Conservation (phyloP, 2,113 vertebrate species). For the Callaeas wilsoni region DNA sequence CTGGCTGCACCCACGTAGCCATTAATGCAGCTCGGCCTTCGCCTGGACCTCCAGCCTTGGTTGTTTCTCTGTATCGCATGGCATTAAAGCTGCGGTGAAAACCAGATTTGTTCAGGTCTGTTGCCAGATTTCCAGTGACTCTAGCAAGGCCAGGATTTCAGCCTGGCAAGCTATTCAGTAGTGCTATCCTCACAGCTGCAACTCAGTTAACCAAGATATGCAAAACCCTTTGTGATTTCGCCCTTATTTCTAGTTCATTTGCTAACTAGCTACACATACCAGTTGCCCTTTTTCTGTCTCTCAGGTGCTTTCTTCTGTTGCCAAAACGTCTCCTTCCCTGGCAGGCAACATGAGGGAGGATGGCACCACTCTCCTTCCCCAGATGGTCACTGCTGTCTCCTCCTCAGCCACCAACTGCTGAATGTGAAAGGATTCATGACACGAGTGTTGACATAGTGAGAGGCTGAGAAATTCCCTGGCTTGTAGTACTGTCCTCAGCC, state of each 20-base stretch:
- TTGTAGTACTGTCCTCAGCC: slow-evolving; percentile 52
- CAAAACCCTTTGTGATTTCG: background rate
- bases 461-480: slow-evolving; percentile 65
- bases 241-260: background rate
- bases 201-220: background rate
- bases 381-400: slow-evolving; percentile 38
- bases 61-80: background rate
- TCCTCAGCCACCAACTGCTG: slow-evolving; percentile 40
- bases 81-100: background rate
- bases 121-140: background rate
- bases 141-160: background rate
- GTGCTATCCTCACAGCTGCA: background rate
- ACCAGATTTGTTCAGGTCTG: background rate
- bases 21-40: background rate
- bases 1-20: accelerated
- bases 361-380: background rate
- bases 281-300: background rate
- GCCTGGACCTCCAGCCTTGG: background rate
- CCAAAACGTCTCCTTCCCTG: background rate
- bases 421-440: slow-evolving; percentile 54
- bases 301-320: slow-evolving; percentile 11
- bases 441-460: slow-evolving; percentile 47
- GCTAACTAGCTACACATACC: background rate
- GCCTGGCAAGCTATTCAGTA: background rate
- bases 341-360: background rate